These are phyloP conservation scores for Ariolimax columbianus DNA, from an alignment of 2,888 invertebrate genomes.

Conservation along the genomic window DNA sequence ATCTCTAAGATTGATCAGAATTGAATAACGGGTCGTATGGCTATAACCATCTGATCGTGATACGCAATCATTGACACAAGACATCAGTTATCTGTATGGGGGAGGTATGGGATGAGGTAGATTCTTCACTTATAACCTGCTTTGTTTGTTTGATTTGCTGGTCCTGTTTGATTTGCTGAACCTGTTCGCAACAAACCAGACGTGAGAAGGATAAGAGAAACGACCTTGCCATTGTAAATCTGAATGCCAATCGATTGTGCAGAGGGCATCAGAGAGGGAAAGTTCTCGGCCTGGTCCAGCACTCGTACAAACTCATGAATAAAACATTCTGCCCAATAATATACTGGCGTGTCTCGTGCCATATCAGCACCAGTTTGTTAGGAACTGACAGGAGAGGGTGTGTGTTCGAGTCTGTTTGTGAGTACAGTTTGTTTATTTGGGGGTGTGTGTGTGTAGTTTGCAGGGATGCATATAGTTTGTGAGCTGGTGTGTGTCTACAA, in stretches of 20 bases:
- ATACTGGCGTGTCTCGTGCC: background rate
- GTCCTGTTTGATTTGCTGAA: background rate
- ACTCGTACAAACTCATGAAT: slow-evolving; percentile 23
- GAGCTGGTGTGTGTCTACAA: no score
- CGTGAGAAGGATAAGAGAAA: background rate
- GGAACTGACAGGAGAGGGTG: background rate
- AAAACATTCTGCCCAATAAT: background rate
- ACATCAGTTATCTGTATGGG: no score
- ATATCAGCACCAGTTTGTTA: background rate
- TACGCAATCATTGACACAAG: no score
- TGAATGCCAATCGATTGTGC: slow-evolving; percentile 16
- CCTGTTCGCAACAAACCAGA: background rate
- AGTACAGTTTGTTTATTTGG: no score
- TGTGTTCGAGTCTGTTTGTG: background rate
- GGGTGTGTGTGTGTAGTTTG: no score
- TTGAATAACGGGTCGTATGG: no score
- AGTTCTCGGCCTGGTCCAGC: background rate
- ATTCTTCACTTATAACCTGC: no score
- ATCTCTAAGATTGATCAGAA: no score
- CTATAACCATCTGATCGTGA: no score
- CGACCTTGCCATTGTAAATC: slow-evolving; percentile 1
- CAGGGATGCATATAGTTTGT: no score
- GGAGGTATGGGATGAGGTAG: background rate
- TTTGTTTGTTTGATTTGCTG: background rate
- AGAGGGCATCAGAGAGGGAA: background rate